Conservation (phyloP, 2,797 vertebrate species). For the Heteromormyrus szaboi region DNA sequence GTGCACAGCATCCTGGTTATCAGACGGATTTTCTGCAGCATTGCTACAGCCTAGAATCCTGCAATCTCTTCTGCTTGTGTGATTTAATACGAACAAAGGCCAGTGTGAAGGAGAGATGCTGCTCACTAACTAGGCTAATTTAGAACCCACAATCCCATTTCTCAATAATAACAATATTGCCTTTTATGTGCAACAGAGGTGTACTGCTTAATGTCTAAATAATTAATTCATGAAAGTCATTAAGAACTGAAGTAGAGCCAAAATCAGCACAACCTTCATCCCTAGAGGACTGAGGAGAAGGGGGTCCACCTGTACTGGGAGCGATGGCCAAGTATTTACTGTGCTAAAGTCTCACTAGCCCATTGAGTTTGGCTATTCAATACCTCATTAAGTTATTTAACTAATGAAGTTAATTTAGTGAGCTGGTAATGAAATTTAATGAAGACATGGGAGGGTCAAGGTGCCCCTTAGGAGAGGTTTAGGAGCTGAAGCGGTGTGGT, state of each 20-base stretch:
- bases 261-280: background rate
- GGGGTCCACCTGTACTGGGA: background rate
- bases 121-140: background rate
- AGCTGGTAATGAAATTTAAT: background rate
- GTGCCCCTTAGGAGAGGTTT: background rate
- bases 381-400: constrained; percentile 5
- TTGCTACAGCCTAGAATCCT: background rate
- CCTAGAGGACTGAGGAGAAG: background rate
- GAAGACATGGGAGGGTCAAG: background rate
- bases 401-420: background rate
- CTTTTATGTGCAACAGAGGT: background rate
- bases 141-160: background rate
- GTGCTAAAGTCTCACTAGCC: background rate
- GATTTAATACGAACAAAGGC: background rate
- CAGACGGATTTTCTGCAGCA: background rate
- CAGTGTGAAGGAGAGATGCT: background rate
- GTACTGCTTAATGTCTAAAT: background rate
- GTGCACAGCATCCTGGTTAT: background rate
- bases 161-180: background rate
- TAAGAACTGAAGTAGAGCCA: background rate
- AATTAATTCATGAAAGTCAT: background rate
- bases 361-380: background rate
- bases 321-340: background rate
- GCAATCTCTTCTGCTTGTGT: background rate
- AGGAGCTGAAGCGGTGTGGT: background rate